These are phyloP conservation scores for human (Homo sapiens) DNA, from an alignment of 2,113 vertebrate genomes.

Conservation along the genomic window GRCh38 chr18:56718501-56719000, in stretches of 20 bases:
- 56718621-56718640: not conserved
- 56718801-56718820: not conserved
- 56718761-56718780: not conserved
- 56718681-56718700: not conserved
- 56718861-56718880: not conserved
- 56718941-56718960: not conserved
- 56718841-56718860: not conserved
- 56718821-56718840: not conserved
- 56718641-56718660: not conserved
- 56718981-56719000: not conserved
- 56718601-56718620: not conserved
- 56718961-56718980: not conserved
- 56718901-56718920: not conserved
- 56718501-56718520: not conserved
- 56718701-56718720: not conserved
- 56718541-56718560: not conserved
- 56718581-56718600: not conserved
- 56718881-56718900: slow-evolving; percentile 6
- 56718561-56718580: not conserved
- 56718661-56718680: not conserved
- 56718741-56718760: not conserved
- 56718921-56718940: not conserved
- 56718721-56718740: not conserved
- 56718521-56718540: not conserved
- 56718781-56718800: not conserved